Percentiles rank a stretch among this genome's conserved stretches.
phyloP scores from a whole-genome alignment of 2,888 invertebrate species.

The Brenthis daphne region DNA sequence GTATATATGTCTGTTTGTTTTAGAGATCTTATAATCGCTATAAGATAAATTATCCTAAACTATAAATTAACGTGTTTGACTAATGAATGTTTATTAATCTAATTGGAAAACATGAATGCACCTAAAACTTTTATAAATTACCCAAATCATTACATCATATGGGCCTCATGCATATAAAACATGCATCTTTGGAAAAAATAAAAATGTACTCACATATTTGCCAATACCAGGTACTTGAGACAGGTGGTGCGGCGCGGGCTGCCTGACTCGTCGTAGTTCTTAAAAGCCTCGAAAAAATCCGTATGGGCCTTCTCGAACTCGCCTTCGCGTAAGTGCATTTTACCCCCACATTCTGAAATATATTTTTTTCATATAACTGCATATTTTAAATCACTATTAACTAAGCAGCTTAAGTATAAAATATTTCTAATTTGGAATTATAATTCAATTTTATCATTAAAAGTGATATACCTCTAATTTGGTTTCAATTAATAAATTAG shows the following conservation, averaged over 20 bases:
- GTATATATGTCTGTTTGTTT: too few species aligned
- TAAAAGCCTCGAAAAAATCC: slow-evolving; percentile 99
- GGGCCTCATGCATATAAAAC: too few species aligned
- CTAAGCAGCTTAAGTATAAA: slow-evolving; percentile 84
- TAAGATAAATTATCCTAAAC: too few species aligned
- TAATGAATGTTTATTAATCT: too few species aligned
- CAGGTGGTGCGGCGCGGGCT: slow-evolving; percentile 98
- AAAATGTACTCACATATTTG: slow-evolving; percentile 93
- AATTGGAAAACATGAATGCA: too few species aligned
- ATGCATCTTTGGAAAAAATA: not conserved
- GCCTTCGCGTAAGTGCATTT: slow-evolving; percentile 99
- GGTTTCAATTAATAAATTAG: slow-evolving; percentile 82
- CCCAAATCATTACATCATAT: too few species aligned
- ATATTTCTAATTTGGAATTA: slow-evolving; percentile 71
- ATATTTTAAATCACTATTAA: slow-evolving; percentile 66
- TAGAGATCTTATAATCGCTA: too few species aligned
- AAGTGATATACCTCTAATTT: slow-evolving; percentile 85
- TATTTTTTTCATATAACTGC: not conserved
- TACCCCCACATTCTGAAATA: slow-evolving; percentile 95
- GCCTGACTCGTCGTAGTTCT: slow-evolving; percentile 99
- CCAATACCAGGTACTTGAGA: slow-evolving; percentile 97
- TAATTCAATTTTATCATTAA: slow-evolving; percentile 80
- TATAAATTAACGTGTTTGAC: too few species aligned
- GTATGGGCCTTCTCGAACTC: slow-evolving; percentile 99
- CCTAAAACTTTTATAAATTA: too few species aligned